Percentiles rank a stretch among this genome's conserved stretches.
Conservation (phyloP, 2,888 invertebrate genomes). For the Cerastis leucographa region DNA sequence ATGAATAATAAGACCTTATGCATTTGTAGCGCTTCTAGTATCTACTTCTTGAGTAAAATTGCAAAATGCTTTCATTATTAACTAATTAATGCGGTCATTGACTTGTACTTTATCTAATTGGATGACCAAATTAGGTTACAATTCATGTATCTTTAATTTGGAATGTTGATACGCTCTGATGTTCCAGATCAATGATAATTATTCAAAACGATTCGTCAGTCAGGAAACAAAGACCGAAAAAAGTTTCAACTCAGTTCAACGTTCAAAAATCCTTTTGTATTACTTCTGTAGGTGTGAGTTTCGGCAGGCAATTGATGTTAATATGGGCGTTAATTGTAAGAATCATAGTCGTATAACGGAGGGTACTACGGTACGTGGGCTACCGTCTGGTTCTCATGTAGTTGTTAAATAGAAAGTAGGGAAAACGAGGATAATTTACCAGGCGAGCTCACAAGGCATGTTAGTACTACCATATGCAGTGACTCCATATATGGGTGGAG, state of each 20-base stretch:
- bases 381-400: conserved; percentile 59
- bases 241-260: conserved; percentile 67
- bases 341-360: conserved; percentile 34
- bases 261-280: conserved; percentile 65
- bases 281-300: conserved; percentile 34
- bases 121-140: conserved; percentile 48
- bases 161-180: conserved; percentile 57
- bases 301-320: conserved; percentile 38
- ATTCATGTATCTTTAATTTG: conserved; percentile 55
- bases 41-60: conserved; percentile 14
- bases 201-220: conserved; percentile 77
- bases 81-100: conserved; percentile 46
- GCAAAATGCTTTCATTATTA: conserved; percentile 24
- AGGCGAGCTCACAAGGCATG: conserved; percentile 66
- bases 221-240: conserved; percentile 62
- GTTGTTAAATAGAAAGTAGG: conserved; percentile 78
- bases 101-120: conserved; percentile 43
- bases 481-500: conserved; percentile 78
- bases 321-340: conserved; percentile 50
- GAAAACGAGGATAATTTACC: conserved; percentile 77
- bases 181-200: conserved; percentile 74
- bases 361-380: conserved; percentile 30
- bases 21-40: neutral
- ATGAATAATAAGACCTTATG: conserved; percentile 28
- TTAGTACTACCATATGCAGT: conserved; percentile 77